phyloP scores from a whole-genome alignment of 2,888 invertebrate genomes.

The Morinoia aosen region DNA sequence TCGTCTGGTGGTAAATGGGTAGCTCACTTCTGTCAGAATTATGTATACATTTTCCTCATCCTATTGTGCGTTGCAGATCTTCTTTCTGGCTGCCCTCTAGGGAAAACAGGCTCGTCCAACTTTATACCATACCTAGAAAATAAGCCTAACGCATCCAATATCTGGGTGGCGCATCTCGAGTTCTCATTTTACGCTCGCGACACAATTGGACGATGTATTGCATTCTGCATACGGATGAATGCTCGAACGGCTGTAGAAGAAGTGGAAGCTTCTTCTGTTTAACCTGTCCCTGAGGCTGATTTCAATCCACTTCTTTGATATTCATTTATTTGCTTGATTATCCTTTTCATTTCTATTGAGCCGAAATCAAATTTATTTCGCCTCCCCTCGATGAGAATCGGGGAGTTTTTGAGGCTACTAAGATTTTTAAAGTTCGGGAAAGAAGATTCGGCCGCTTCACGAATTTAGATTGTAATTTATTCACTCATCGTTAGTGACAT shows the following conservation, averaged over 20 bases:
- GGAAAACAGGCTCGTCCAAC: neutral
- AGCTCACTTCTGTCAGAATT: neutral
- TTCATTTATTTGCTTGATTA: constrained; percentile 27
- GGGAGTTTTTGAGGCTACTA: neutral
- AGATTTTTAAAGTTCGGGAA: neutral
- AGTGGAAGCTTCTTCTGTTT: neutral
- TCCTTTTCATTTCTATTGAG: neutral
- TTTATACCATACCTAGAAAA: constrained; percentile 13
- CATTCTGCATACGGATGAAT: neutral
- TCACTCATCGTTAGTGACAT: neutral
- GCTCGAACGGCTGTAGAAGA: constrained; percentile 12
- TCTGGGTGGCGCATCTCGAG: constrained; percentile 32
- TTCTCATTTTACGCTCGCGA: constrained; percentile 46
- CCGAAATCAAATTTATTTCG: neutral
- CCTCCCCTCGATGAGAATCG: neutral
- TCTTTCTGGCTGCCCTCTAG: neutral
- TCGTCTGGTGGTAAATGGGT: neutral
- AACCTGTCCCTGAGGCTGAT: neutral
- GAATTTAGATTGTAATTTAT: neutral
- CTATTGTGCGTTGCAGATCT: neutral
- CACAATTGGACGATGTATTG: constrained; percentile 48
- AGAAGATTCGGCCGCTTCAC: neutral
- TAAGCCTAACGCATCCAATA: constrained; percentile 52
- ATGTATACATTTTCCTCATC: neutral
- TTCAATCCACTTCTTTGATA: neutral